Evolutionary conservation across 2,888 invertebrate genomes (phyloP), one percentile per base, ranked within the genome.

Genomic region (Megaustenia siamemsis): DNA sequence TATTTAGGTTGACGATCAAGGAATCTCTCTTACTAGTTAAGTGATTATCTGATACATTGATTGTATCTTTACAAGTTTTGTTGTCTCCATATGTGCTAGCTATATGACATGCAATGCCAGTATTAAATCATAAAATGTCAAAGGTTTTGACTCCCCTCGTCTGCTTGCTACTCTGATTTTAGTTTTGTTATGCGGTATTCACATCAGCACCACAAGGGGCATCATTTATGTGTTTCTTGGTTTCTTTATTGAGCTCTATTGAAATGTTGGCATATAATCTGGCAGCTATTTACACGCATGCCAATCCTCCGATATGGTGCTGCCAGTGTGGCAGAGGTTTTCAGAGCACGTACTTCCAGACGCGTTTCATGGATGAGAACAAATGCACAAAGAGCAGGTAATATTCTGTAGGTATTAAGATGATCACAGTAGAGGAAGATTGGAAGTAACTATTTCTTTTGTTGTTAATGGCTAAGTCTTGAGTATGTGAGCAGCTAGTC

Each of bases 291-390:
- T 66, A 38, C 53, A 38, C 83, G 83, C 21, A 24, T 83, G 28
- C 83, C 83, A 49, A 53, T 83, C 45, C 76, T 83, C 68, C 83
- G 68, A 43, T 83, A 77, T 63, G 53, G 56, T 68, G 53, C 69
- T 60, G 76, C 32, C 49, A 45, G 18, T 38, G 76, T 69, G 63
- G 76, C 76, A 53, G 83, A 83, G 56, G 66, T 83, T 49, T 63
- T 83, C 35, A 76, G 83, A 83, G 77, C 83, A 28, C 66, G 83
- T 45, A 77, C 68, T 77, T 63, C 83, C 53, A 76, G 83, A 32
- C 76, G 83, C 4, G 73, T 77, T 15, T 83, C 83, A 32, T 75
- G 83, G 77, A 66, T 45, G 28, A 83, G 77, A 68, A 83, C 83
- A 68, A 83, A 83, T 82, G 71, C 82, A 32, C 68, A 60, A 43